Evolutionary conservation across 2,888 invertebrate genomes (phyloP).

Genomic region (Hedya salicella): DNA sequence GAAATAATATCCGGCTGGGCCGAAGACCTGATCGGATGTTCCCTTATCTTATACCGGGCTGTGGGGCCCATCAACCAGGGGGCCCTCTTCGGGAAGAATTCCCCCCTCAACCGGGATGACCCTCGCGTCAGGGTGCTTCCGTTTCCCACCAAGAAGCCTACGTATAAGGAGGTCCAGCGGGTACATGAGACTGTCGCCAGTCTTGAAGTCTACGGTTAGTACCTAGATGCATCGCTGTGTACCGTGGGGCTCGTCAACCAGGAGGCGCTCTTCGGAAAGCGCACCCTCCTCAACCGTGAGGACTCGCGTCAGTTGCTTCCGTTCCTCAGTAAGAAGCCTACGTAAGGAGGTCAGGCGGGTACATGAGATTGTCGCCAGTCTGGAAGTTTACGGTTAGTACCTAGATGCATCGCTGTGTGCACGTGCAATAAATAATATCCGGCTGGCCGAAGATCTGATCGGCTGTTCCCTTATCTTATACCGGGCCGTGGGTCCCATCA

Average conservation of each 20-base stretch:
- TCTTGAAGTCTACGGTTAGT: constrained; percentile 87
- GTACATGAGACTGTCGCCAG: constrained; percentile 89
- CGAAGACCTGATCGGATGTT: constrained; percentile 86
- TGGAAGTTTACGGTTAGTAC: constrained; percentile 87
- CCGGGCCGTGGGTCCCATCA: constrained; percentile 90
- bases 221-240: neutral
- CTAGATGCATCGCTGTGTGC: constrained; percentile 62
- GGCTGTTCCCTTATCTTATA: constrained; percentile 90
- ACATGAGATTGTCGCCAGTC: constrained; percentile 87
- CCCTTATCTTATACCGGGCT: constrained; percentile 91
- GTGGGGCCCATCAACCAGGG: constrained; percentile 89
- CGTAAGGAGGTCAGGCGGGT: constrained; percentile 92
- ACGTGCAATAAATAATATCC: constrained; percentile 89
- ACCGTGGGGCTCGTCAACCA: neutral
- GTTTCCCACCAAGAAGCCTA: constrained; percentile 92
- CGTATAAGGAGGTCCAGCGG: constrained; percentile 91
- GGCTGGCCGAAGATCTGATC: constrained; percentile 88
- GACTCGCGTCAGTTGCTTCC: constrained; percentile 89
- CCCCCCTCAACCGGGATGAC: constrained; percentile 87
- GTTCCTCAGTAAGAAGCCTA: constrained; percentile 92
- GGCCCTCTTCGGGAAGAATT: constrained; percentile 90
- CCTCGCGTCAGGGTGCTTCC: constrained; percentile 88
- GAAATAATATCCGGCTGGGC: constrained; percentile 89
- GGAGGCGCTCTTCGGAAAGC: too few species aligned
- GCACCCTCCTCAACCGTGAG: constrained; percentile 86